phyloP scores from a whole-genome alignment of 2,888 invertebrate genomes.

The Glaucopsyche alexis region DNA sequence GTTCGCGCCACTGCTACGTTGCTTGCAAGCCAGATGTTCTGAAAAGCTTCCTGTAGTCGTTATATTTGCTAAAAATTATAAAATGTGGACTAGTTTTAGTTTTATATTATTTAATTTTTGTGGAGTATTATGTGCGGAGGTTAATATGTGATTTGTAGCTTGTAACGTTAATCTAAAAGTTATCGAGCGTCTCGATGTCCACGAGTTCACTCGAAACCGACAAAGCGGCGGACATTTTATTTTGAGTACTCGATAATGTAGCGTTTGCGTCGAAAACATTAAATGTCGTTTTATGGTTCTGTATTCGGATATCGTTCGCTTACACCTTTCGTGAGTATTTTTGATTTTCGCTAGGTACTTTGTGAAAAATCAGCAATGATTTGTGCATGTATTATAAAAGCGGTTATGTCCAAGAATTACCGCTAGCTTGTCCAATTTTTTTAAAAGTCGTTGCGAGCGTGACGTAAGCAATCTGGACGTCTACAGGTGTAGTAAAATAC shows the following conservation, averaged over 20 bases:
- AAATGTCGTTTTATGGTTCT: constrained; percentile 78
- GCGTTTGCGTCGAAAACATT: constrained; percentile 78
- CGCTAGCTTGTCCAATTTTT: constrained; percentile 70
- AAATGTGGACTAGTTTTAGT: constrained; percentile 71
- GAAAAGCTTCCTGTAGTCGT: constrained; percentile 78
- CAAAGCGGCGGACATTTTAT: constrained; percentile 82
- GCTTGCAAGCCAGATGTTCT: constrained; percentile 79
- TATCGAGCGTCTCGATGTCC: constrained; percentile 78
- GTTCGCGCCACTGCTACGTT: constrained; percentile 80
- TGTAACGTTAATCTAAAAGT: constrained; percentile 63
- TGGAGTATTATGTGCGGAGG: constrained; percentile 66
- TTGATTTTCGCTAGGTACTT: constrained; percentile 50
- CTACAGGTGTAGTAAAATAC: constrained; percentile 52
- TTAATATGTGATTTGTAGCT: constrained; percentile 66
- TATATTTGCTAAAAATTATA: constrained; percentile 65
- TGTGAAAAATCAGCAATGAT: constrained; percentile 51
- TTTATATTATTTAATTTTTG: constrained; percentile 60
- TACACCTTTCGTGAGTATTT: constrained; percentile 78
- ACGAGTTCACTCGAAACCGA: constrained; percentile 80
- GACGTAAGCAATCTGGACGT: constrained; percentile 69
- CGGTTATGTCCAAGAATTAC: constrained; percentile 63
- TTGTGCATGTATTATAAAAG: constrained; percentile 50
- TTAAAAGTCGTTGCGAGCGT: constrained; percentile 66
- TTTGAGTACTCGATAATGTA: constrained; percentile 81
- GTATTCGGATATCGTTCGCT: constrained; percentile 75